Conservation (phyloP, 2,113 vertebrate species). For the Gallinago media region DNA sequence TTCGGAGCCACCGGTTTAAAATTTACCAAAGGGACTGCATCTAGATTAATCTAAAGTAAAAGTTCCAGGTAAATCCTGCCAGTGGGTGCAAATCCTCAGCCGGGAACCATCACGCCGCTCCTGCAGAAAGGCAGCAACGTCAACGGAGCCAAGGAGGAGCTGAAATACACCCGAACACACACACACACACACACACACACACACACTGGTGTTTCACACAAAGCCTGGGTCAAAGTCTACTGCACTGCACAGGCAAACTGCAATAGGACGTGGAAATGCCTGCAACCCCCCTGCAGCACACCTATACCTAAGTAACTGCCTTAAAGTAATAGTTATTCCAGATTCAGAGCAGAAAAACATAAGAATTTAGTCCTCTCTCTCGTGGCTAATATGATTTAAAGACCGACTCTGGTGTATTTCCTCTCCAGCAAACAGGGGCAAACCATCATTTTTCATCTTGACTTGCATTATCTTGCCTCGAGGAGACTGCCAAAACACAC, state of each 20-base stretch:
- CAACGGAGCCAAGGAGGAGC: not conserved
- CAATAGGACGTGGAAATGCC: not conserved
- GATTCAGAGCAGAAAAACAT: not conserved
- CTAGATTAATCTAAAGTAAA: not conserved
- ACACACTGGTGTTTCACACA: not conserved
- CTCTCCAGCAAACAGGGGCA: not conserved
- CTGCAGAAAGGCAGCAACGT: not conserved
- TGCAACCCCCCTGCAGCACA: not conserved
- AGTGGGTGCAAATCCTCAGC: not conserved
- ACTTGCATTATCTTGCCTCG: not conserved
- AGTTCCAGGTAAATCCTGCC: not conserved
- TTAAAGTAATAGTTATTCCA: not conserved
- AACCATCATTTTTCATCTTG: not conserved
- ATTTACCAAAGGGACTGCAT: not conserved
- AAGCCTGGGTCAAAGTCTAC: not conserved
- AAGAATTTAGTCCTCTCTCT: not conserved
- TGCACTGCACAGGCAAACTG: not conserved
- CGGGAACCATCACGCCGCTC: not conserved
- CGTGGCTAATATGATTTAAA: not conserved
- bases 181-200: rapidly evolving
- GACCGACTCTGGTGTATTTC: not conserved
- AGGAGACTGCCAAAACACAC: not conserved
- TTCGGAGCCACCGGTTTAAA: not conserved
- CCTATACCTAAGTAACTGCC: not conserved
- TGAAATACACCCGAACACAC: not conserved